A percentile compares a stretch with the other conserved stretches of the same genome.
phyloP scores from a whole-genome alignment of 2,888 invertebrate species.

The Hydrotaea cyrtoneurina region DNA sequence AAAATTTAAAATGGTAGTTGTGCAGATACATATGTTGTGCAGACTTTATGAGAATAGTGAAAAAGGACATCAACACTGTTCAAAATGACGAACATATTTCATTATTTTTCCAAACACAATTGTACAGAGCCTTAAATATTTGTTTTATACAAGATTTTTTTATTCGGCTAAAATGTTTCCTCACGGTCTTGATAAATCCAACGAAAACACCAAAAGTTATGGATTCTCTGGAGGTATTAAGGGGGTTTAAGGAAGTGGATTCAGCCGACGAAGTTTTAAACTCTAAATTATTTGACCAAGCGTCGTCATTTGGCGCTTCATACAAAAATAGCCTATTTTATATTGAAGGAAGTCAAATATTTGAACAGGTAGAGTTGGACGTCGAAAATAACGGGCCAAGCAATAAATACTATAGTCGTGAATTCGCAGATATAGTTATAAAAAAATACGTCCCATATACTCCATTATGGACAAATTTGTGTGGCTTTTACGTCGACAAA shows the following conservation, averaged over 20 bases:
- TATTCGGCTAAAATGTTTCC: neutral
- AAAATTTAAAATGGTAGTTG: neutral
- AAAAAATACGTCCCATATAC: slow-evolving; percentile 16
- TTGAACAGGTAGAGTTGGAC: too few relatives aligned
- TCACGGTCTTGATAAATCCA: neutral
- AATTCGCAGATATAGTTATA: too few relatives aligned
- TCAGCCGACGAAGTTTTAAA: neutral
- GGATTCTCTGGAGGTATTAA: neutral
- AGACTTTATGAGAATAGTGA: slow-evolving; percentile 24
- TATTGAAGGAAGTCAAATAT: neutral
- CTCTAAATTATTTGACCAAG: neutral
- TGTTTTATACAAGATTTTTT: slow-evolving; percentile 18
- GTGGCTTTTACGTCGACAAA: neutral
- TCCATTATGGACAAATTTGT: neutral
- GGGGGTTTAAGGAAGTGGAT: neutral
- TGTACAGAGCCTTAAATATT: neutral
- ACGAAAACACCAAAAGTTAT: neutral
- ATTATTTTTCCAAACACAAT: neutral
- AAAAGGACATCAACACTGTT: neutral
- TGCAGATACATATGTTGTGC: slow-evolving; percentile 44
- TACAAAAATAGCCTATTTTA: neutral
- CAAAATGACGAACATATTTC: neutral
- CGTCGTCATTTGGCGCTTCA: neutral
- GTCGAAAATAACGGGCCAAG: too few relatives aligned
- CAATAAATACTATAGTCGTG: too few relatives aligned